These are phyloP conservation scores for Chelonia mydas DNA, from an alignment of 2,797 vertebrate species.

Conservation along the genomic window DNA sequence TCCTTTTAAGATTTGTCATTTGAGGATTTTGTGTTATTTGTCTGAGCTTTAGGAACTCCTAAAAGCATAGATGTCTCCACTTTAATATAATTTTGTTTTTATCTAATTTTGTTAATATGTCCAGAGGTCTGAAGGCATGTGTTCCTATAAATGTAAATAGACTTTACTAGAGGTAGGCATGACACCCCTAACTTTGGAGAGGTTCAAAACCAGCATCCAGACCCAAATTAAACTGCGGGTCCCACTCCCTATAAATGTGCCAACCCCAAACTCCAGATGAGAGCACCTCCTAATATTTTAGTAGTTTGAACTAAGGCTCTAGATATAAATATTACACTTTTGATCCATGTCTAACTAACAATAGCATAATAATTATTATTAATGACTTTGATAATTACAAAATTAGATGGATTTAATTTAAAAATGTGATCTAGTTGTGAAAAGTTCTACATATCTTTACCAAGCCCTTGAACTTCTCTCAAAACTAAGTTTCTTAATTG, in stretches of 20 bases:
- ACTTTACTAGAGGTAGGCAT: background rate
- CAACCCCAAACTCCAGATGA: background rate
- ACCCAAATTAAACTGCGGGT: background rate
- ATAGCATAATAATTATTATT: fast-evolving
- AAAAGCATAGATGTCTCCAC: background rate
- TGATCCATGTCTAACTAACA: background rate
- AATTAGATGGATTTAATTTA: background rate
- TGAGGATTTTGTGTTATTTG: background rate
- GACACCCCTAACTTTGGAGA: background rate
- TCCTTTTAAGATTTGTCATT: background rate
- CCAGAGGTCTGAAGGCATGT: background rate
- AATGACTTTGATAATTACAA: fast-evolving
- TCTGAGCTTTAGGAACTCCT: background rate
- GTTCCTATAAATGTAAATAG: background rate
- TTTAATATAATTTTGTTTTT: background rate
- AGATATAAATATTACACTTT: background rate
- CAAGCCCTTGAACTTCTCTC: background rate
- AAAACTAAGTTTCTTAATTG: background rate
- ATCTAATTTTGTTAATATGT: background rate
- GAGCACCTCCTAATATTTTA: background rate
- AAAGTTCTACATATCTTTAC: background rate
- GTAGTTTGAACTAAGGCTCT: background rate
- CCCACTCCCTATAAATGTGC: fast-evolving
- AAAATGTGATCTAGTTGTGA: too few relatives aligned
- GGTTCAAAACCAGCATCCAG: background rate